Base-by-base conservation (phyloP, 2,797 vertebrate species). In the Dendrocincla tyrannina region DNA sequence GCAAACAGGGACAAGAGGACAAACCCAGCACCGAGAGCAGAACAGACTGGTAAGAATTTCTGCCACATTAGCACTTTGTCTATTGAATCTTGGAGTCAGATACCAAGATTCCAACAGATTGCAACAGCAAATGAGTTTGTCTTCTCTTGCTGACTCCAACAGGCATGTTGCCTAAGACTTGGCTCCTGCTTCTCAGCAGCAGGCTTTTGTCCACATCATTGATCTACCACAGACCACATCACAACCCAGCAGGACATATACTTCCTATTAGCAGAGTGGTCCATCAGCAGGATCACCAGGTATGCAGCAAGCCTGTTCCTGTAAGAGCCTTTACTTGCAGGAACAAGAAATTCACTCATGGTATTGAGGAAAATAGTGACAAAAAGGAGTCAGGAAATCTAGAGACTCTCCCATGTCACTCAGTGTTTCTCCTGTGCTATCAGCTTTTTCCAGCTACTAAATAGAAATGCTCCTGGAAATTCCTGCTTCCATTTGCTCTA, bases 401-500 rank as follows among this genome's bases (percentile, higher is more conserved):
- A 73, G 33, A 89, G 56, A 13, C 18, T 63, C 28, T 62, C 44
- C 28, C 9, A 72, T 30, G 56, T 74, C 53, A 72, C 49, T 73
- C 62, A 74, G 60, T 5, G 49, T 55, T 86, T 93, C 75, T 88
- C 27, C 33, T 5, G 6, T 28, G 17, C 74, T 68, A 20, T 30
- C 60, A 70, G 19, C 16, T 76, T 33, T 66, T 42, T 35, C 32
- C 73, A 73, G 15, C 5, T 75, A 25, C 32, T 25, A 59, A 19
- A 66, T 10, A 73, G 64, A 93, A 85, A 59, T 7, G 24, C 9
- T 80, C 18, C 59, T 67, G 39, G 60, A 93, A 92, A 69, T 25
- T 77, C 66, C 83, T 72, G 56, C 64, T 93, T 84, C 74, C 50
- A 16, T 85, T 94, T 69, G 33, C 63, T 88, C 49, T 70, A 75